phyloP scores from a whole-genome alignment of 2,113 vertebrate species.

The Nyctibius bracteatus region DNA sequence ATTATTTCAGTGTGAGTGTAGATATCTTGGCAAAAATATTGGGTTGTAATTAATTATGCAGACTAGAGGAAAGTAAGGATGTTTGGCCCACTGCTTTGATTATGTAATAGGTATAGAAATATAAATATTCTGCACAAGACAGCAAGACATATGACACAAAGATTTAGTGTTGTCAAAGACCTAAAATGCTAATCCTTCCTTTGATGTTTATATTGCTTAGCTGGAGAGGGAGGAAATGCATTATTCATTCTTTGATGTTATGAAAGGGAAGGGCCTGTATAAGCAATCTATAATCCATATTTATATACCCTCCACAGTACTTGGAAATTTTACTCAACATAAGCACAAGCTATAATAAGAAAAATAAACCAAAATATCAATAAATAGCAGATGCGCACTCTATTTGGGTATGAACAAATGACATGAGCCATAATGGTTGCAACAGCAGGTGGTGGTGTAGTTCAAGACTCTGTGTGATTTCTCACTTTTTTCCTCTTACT shows the following conservation, averaged over 20 bases:
- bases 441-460: constrained; percentile 57
- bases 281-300: constrained; percentile 29
- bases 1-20: background rate
- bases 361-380: constrained; percentile 32
- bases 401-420: constrained; percentile 46
- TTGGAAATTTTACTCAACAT: background rate
- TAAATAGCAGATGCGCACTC: constrained; percentile 27
- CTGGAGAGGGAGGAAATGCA: constrained; percentile 25
- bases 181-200: constrained; percentile 45
- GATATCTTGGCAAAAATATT: background rate
- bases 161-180: constrained; percentile 28
- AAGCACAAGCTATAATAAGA: background rate
- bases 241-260: constrained; percentile 43
- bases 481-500: background rate
- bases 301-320: background rate
- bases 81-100: background rate
- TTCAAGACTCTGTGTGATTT: constrained; percentile 31
- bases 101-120: constrained; percentile 32
- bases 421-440: constrained; percentile 27
- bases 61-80: background rate
- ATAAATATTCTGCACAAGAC: background rate
- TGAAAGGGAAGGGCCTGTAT: constrained; percentile 11
- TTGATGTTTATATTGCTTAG: constrained; percentile 52
- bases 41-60: constrained; percentile 17
- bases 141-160: constrained; percentile 30